phyloP scores from a whole-genome alignment of 2,113 vertebrate genomes.

The Microcebus griseorufus region DNA sequence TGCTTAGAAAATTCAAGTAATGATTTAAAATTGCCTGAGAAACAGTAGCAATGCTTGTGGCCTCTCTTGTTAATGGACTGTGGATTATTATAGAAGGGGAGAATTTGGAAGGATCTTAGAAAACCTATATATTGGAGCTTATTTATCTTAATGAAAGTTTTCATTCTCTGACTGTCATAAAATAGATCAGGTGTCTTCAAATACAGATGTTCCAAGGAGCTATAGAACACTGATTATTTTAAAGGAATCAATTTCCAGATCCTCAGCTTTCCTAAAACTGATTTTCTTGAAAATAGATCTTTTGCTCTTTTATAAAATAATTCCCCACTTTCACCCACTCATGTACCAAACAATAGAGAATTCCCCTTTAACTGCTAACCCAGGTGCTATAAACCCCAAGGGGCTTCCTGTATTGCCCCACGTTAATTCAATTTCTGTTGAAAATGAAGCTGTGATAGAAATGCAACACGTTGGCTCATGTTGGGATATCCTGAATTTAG shows the following conservation, averaged over 20 bases:
- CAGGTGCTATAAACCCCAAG: not conserved
- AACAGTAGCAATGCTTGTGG: not conserved
- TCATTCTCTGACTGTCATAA: not conserved
- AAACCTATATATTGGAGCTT: not conserved
- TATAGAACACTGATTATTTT: not conserved
- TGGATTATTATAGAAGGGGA: not conserved
- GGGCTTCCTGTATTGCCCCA: not conserved
- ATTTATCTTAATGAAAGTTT: not conserved
- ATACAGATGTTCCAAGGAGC: not conserved
- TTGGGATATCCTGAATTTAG: not conserved
- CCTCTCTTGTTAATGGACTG: not conserved
- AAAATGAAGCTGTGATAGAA: not conserved
- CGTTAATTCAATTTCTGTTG: not conserved
- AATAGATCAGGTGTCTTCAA: not conserved
- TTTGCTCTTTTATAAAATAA: not conserved
- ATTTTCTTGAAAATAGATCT: not conserved
- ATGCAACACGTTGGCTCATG: not conserved
- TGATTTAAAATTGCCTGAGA: not conserved
- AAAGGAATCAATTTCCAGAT: not conserved
- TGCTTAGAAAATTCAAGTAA: not conserved
- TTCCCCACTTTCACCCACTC: not conserved
- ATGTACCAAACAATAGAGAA: not conserved
- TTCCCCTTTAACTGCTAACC: not conserved
- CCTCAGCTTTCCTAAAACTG: not conserved
- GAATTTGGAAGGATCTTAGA: not conserved